Evolutionary conservation across 1,140 invertebrate genomes (phyloP).

Genomic region (Drosophila parabipectinata): DNA sequence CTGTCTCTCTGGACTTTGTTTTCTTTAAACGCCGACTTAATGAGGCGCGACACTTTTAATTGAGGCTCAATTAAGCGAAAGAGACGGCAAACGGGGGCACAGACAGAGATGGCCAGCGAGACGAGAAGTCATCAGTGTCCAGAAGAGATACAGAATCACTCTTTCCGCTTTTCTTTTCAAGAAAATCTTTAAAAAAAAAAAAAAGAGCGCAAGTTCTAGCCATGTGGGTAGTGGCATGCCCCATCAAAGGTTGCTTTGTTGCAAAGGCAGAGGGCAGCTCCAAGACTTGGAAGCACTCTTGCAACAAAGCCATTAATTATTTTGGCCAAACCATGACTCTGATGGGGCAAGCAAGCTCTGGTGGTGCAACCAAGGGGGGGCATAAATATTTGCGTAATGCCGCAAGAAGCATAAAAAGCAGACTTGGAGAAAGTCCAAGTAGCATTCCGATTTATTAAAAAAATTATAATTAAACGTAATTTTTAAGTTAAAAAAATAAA

Average conservation of each 20-base stretch:
- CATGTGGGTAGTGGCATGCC: background rate
- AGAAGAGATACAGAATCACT: background rate
- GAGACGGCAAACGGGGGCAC: slow-evolving; percentile 10
- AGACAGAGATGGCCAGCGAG: background rate
- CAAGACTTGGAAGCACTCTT: too few species aligned
- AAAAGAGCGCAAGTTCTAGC: background rate
- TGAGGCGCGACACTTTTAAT: slow-evolving; percentile 79
- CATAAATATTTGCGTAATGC: slow-evolving; percentile 72
- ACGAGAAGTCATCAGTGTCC: slow-evolving; percentile 17
- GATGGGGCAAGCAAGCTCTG: too few species aligned
- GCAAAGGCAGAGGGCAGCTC: too few species aligned
- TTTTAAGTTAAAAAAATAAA: slow-evolving; percentile 64
- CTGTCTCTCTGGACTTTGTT: slow-evolving; percentile 13
- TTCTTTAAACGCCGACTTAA: slow-evolving; percentile 59
- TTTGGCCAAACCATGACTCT: too few species aligned
- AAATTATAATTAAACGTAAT: slow-evolving; percentile 75
- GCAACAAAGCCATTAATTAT: too few species aligned
- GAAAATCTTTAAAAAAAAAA: slow-evolving; percentile 13
- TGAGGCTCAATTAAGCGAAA: slow-evolving; percentile 75
- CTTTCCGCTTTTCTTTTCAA: slow-evolving; percentile 16
- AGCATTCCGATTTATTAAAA: slow-evolving; percentile 32
- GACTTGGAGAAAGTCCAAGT: slow-evolving; percentile 29
- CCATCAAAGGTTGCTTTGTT: too few species aligned
- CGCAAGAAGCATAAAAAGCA: slow-evolving; percentile 45
- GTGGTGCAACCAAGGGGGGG: slow-evolving; percentile 6